These are phyloP conservation scores for Morpho deidamia DNA, from an alignment of 2,888 invertebrate species.

Conservation along the genomic window DNA sequence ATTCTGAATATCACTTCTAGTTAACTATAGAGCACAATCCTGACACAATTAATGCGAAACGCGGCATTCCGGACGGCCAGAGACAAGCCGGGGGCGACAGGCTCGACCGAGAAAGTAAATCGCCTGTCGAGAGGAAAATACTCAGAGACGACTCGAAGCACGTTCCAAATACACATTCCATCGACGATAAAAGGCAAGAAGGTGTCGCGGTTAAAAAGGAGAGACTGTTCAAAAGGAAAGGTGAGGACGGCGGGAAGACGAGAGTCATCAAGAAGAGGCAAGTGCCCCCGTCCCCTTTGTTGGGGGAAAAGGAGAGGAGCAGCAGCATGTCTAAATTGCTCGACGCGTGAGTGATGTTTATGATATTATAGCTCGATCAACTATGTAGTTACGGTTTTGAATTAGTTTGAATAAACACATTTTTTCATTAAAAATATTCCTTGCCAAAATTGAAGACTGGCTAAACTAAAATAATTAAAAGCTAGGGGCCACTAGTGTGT, in stretches of 20 bases:
- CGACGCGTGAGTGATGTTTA: conserved; percentile 77
- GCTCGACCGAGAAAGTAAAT: conserved; percentile 43
- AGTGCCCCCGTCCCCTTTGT: conserved; percentile 53
- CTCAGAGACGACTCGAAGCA: conserved; percentile 34
- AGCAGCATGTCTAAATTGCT: conserved; percentile 91
- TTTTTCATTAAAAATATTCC: background rate
- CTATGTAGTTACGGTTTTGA: background rate
- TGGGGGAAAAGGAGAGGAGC: conserved; percentile 88
- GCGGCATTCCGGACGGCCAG: conserved; percentile 26
- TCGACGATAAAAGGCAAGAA: conserved; percentile 61
- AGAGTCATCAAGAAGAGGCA: conserved; percentile 55
- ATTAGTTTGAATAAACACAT: background rate
- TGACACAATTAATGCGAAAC: conserved; percentile 67
- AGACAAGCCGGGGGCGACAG: conserved; percentile 30
- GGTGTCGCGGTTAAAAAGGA: conserved; percentile 62
- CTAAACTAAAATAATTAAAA: too few relatives aligned
- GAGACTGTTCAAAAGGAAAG: conserved; percentile 66
- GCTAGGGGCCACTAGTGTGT: too few relatives aligned
- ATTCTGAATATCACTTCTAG: conserved; percentile 48
- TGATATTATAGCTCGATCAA: background rate
- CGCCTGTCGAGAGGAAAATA: conserved; percentile 79
- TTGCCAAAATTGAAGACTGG: too few relatives aligned
- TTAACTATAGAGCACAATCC: conserved; percentile 95
- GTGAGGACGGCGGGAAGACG: conserved; percentile 51
- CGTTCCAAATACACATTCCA: conserved; percentile 43